Evolutionary conservation across 2,888 invertebrate species (phyloP).

Genomic region (Eumacrocentrus americanus): DNA sequence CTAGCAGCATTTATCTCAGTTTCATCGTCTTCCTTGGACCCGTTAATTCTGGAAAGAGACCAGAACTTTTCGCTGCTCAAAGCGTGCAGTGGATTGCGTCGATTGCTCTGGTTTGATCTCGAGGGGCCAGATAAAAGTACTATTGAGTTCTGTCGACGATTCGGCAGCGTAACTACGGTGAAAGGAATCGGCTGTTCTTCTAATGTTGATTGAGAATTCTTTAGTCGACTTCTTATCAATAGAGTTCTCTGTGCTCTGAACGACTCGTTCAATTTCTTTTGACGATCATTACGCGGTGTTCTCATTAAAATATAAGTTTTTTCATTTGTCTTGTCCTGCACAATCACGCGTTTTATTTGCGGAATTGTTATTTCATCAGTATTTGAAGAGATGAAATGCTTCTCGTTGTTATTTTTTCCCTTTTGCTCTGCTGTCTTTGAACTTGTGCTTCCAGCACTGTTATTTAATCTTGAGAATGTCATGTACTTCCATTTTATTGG

Average conservation of each 20-base stretch:
- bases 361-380: slow-evolving; percentile 15
- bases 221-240: slow-evolving; percentile 43
- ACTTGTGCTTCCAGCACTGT: neutral
- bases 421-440: neutral
- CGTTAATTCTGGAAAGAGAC: slow-evolving; percentile 18
- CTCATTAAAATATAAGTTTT: slow-evolving; percentile 31
- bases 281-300: slow-evolving; percentile 13
- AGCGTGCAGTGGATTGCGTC: slow-evolving; percentile 19
- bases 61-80: slow-evolving; percentile 34
- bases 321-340: slow-evolving; percentile 29
- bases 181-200: slow-evolving; percentile 27
- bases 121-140: slow-evolving; percentile 34
- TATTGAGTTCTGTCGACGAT: slow-evolving; percentile 15
- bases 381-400: neutral
- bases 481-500: neutral
- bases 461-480: slow-evolving; percentile 1
- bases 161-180: slow-evolving; percentile 24
- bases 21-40: slow-evolving; percentile 1
- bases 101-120: slow-evolving; percentile 33
- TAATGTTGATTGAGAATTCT: slow-evolving; percentile 29
- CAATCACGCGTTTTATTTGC: slow-evolving; percentile 31
- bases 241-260: slow-evolving; percentile 36
- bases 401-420: neutral
- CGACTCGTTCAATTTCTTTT: slow-evolving; percentile 25
- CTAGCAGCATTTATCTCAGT: neutral